Evolutionary conservation across 1,140 invertebrate genomes (phyloP).

Genomic region (Drosophila melanica): DNA sequence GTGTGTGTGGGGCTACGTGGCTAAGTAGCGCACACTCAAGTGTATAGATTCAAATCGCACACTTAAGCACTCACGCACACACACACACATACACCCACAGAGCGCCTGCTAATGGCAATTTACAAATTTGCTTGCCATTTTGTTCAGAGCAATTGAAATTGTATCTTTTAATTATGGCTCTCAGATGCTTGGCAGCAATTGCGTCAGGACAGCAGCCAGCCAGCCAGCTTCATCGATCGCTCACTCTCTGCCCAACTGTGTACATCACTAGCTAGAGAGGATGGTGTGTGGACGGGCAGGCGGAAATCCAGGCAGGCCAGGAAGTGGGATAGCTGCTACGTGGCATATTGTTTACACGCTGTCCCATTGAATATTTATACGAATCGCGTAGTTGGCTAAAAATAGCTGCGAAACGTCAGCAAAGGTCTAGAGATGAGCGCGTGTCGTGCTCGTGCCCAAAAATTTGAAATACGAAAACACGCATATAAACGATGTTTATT

Average conservation of each 20-base stretch:
- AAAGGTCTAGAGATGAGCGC: background rate
- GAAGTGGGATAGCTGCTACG: constrained; percentile 7
- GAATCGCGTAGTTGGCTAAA: constrained; percentile 64
- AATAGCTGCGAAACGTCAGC: constrained; percentile 48
- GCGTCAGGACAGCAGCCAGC: constrained; percentile 49
- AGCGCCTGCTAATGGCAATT: constrained; percentile 52
- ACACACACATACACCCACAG: background rate
- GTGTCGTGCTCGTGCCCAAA: background rate
- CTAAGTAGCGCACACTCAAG: constrained; percentile 34
- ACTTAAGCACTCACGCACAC: constrained; percentile 1
- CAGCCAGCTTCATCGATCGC: constrained; percentile 30
- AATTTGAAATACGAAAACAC: background rate
- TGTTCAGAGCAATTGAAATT: constrained; percentile 37
- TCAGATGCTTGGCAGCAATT: constrained; percentile 44
- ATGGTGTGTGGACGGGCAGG: background rate
- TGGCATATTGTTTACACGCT: constrained; percentile 61
- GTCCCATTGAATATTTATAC: constrained; percentile 62
- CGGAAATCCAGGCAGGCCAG: background rate
- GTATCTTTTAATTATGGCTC: constrained; percentile 67
- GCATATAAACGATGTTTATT: too few species aligned
- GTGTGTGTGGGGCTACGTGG: constrained; percentile 31
- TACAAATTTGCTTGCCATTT: constrained; percentile 56
- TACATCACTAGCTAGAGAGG: too few species aligned
- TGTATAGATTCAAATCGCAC: constrained; percentile 61
- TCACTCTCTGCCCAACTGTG: background rate